phyloP scores from a whole-genome alignment of 1,140 invertebrate genomes.

The Drosophila santomea region DNA sequence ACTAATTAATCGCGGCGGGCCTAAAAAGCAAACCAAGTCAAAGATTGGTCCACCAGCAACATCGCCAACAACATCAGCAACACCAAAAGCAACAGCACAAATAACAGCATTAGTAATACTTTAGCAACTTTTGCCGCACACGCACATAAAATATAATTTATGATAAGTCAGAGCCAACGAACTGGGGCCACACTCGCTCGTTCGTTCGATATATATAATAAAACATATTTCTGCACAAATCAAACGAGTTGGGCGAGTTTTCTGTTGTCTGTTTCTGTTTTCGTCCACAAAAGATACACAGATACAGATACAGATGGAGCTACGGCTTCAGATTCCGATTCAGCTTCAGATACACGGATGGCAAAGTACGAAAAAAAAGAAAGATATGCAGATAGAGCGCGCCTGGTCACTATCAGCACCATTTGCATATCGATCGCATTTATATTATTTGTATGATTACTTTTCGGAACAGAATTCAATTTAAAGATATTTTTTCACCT shows the following conservation, averaged over 20 bases:
- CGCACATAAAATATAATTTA: conserved; percentile 81
- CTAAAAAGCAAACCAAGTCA: conserved; percentile 57
- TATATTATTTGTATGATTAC: conserved; percentile 69
- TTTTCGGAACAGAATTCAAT: conserved; percentile 30
- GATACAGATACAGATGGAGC: background rate
- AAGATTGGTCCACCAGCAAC: conserved; percentile 31
- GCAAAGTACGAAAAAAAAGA: conserved; percentile 16
- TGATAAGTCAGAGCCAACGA: conserved; percentile 57
- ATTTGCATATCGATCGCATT: conserved; percentile 81
- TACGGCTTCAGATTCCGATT: conserved; percentile 3
- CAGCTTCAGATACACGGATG: conserved; percentile 21
- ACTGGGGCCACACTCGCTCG: conserved; percentile 11
- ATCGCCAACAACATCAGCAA: background rate
- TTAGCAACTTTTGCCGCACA: conserved; percentile 55
- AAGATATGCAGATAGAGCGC: conserved; percentile 49
- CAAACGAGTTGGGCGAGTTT: conserved; percentile 76
- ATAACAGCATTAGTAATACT: background rate
- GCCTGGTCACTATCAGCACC: conserved; percentile 52
- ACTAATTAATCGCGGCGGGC: conserved; percentile 32
- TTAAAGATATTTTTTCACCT: conserved; percentile 15
- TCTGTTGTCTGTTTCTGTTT: conserved; percentile 26
- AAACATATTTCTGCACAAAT: conserved; percentile 81
- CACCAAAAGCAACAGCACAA: background rate
- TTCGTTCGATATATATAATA: conserved; percentile 56
- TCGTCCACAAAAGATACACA: conserved; percentile 33